phyloP scores from a whole-genome alignment of 2,888 invertebrate genomes.

The Periphyllus acericola region DNA sequence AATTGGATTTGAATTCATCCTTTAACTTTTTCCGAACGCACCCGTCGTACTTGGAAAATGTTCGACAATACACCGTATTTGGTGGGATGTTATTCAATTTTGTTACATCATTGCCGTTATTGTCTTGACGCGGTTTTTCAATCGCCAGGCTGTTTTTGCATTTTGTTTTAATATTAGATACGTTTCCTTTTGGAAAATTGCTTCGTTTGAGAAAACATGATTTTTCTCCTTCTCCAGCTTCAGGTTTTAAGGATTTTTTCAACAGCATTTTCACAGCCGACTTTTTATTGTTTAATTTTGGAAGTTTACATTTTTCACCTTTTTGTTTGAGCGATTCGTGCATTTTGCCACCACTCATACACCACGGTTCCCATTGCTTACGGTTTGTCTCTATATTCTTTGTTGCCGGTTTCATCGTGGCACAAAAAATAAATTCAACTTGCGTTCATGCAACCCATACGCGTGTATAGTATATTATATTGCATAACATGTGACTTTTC shows the following conservation, averaged over 20 bases:
- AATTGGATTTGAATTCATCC: constrained; percentile 22
- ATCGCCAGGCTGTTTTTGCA: not conserved
- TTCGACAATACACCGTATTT: not conserved
- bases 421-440: not conserved
- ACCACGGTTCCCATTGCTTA: not conserved
- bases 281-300: not conserved
- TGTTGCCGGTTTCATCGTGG: not conserved
- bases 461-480: not conserved
- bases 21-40: constrained; percentile 1
- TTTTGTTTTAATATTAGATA: not conserved
- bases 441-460: not conserved
- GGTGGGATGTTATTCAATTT: constrained; percentile 1
- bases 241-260: not conserved
- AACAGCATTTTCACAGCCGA: not conserved
- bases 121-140: not conserved
- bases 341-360: not conserved
- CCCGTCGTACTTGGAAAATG: constrained; percentile 21
- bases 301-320: not conserved
- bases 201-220: not conserved
- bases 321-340: not conserved
- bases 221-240: not conserved
- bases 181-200: not conserved
- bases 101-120: not conserved
- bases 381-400: not conserved
- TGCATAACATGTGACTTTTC: not conserved